Evolutionary conservation across 2,888 invertebrate species (phyloP).

Genomic region (Drosophila monieri): DNA sequence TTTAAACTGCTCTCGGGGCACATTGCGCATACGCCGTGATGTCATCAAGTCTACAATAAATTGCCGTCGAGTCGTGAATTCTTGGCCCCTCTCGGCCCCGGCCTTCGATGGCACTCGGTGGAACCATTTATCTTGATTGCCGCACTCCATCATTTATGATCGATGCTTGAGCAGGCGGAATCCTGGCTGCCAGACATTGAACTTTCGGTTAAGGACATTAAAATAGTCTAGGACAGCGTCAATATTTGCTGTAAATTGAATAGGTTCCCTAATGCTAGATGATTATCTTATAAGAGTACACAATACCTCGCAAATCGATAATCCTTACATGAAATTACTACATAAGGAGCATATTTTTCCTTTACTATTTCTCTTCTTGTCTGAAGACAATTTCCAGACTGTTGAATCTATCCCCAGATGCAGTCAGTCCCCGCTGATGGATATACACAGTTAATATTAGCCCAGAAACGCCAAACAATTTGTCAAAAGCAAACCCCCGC

Average conservation of each 20-base stretch:
- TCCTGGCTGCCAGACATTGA: slow-evolving; percentile 16
- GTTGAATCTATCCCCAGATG: slow-evolving; percentile 18
- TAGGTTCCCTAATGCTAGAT: slow-evolving; percentile 18
- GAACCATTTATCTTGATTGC: slow-evolving; percentile 70
- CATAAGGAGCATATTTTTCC: not conserved
- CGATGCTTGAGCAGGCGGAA: slow-evolving; percentile 52
- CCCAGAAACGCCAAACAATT: slow-evolving; percentile 44
- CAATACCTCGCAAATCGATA: not conserved
- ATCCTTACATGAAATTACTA: not conserved
- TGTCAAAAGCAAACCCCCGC: slow-evolving; percentile 40
- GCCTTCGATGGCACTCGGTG: slow-evolving; percentile 44
- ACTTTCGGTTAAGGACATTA: slow-evolving; percentile 19
- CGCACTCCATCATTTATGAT: slow-evolving; percentile 70
- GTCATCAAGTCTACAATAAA: slow-evolving; percentile 46
- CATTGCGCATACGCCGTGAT: slow-evolving; percentile 50
- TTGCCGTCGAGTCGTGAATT: slow-evolving; percentile 51
- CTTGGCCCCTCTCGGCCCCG: slow-evolving; percentile 34
- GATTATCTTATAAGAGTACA: not conserved
- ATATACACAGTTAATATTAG: slow-evolving; percentile 44
- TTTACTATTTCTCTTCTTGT: not conserved
- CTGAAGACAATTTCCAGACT: slow-evolving; percentile 11
- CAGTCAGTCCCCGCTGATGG: slow-evolving; percentile 7
- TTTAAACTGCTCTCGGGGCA: slow-evolving; percentile 34
- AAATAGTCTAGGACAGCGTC: slow-evolving; percentile 24
- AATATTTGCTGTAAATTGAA: slow-evolving; percentile 36